phyloP scores from a whole-genome alignment of 2,797 vertebrate genomes.

The Alosa sapidissima region DNA sequence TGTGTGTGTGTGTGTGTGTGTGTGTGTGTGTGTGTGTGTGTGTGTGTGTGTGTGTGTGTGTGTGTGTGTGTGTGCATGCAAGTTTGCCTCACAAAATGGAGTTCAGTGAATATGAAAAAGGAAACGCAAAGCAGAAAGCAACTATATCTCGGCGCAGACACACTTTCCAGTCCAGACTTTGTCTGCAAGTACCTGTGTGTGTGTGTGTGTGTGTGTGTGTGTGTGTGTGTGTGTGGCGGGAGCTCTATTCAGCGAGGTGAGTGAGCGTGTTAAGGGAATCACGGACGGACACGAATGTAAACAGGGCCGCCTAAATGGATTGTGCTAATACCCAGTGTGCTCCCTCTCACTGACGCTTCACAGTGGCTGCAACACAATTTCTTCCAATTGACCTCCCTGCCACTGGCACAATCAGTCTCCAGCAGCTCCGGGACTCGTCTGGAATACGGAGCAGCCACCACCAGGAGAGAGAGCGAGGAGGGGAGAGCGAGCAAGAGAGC shows the following conservation, averaged over 20 bases:
- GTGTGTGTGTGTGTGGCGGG: slow-evolving; percentile 26
- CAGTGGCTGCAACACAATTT: slow-evolving; percentile 76
- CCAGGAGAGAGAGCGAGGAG: neutral
- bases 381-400: slow-evolving; percentile 81
- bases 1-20: too few relatives aligned
- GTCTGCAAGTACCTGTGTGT: neutral
- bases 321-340: slow-evolving; percentile 79
- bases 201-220: neutral
- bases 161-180: neutral
- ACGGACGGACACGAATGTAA: slow-evolving; percentile 65
- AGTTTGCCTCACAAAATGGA: neutral
- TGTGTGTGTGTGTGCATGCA: neutral
- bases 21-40: neutral
- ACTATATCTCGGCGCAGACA: neutral
- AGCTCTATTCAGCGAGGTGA: slow-evolving; percentile 13
- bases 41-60: neutral
- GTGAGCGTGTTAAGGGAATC: slow-evolving; percentile 24
- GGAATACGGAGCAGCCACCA: slow-evolving; percentile 71
- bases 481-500: neutral
- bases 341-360: slow-evolving; percentile 71
- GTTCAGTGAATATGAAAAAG: neutral
- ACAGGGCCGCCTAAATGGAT: slow-evolving; percentile 75
- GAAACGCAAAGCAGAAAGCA: neutral
- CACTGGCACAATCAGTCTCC: slow-evolving; percentile 75
- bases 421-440: slow-evolving; percentile 66